phyloP scores from a whole-genome alignment of 2,797 vertebrate genomes.

The Schizopygopsis malacanthus region DNA sequence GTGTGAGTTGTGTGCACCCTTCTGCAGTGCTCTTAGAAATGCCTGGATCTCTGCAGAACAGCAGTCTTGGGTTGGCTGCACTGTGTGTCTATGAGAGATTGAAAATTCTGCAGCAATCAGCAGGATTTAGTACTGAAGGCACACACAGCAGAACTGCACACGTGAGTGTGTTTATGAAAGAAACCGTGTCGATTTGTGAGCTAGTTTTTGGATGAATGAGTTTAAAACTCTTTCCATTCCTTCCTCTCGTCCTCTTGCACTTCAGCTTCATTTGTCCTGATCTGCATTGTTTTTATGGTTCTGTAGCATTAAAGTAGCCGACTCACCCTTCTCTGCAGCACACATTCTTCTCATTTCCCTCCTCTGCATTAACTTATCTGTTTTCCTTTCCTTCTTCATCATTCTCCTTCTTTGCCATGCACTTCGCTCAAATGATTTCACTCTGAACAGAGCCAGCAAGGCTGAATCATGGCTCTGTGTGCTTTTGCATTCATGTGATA shows the following conservation, averaged over 20 bases:
- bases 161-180: conserved; percentile 43
- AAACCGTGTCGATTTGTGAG: conserved; percentile 18
- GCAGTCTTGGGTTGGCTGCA: conserved; percentile 7
- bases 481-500: neutral
- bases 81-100: conserved; percentile 8
- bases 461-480: conserved; percentile 10
- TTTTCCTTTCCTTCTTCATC: neutral
- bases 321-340: conserved; percentile 19
- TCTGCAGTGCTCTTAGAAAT: conserved; percentile 35
- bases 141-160: conserved; percentile 30
- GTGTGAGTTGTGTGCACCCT: conserved; percentile 46
- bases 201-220: conserved; percentile 67
- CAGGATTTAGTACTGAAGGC: conserved; percentile 26
- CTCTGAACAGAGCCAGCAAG: neutral
- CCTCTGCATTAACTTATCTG: conserved; percentile 8
- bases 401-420: neutral
- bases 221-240: conserved; percentile 4
- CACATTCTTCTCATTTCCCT: conserved; percentile 13
- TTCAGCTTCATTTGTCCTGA: neutral
- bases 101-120: conserved; percentile 51
- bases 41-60: conserved; percentile 22
- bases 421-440: neutral
- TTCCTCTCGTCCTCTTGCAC: conserved; percentile 16
- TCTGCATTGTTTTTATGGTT: conserved; percentile 22
- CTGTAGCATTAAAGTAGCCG: conserved; percentile 1